Evolutionary conservation across 2,797 vertebrate species (phyloP), one percentile per base, ranked within the genome.

Genomic region (Lophotriccus pileatus): DNA sequence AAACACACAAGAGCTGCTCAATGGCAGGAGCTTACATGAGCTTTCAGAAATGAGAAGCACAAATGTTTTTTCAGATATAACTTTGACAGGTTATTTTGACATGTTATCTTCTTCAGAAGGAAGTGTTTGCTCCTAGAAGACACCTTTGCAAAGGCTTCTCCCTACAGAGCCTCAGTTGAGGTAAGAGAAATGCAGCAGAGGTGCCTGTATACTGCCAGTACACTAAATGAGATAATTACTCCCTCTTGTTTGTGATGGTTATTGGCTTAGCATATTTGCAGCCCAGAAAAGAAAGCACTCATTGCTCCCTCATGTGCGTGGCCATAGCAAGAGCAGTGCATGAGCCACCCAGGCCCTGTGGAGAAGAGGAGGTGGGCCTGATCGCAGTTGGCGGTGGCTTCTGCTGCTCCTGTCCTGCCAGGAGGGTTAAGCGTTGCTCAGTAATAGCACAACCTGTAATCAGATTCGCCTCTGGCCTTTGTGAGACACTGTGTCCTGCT

Each of bases 241-340:
- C 59, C 2, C 6, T 62, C 69, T 86, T 78, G 58, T 72, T 73
- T 88, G 30, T 37, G 63, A 75, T 52, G 37, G 6, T 81, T 88
- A 72, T 78, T 84, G 68, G 58, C 34, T 84, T 72, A 34, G 49
- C 27, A 20, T 63, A 74, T 77, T 67, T 84, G 9, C 67, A 55
- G 62, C 37, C 58, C 60, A 55, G 32, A 70, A 69, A 30, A 82
- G 25, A 55, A 69, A 87, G 37, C 34, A 21, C 53, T 80, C 14
- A 2, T 55, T 46, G 43, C 55, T 94, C 50, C 63, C 55, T 34
- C 13, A 4, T 15, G 28, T 44, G 30, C 30, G 14, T 3, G 19
- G 5, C 50, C 12, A 0, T 2, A 66, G 43, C 2, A 0, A 63
- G 62, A 53, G 37, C 41, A 27, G 21, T 1, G 22, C 4, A 9